phyloP scores from a whole-genome alignment of 35 echinoderm and acorn worm species.

The Hemicentrotus pulcherrimus region DNA sequence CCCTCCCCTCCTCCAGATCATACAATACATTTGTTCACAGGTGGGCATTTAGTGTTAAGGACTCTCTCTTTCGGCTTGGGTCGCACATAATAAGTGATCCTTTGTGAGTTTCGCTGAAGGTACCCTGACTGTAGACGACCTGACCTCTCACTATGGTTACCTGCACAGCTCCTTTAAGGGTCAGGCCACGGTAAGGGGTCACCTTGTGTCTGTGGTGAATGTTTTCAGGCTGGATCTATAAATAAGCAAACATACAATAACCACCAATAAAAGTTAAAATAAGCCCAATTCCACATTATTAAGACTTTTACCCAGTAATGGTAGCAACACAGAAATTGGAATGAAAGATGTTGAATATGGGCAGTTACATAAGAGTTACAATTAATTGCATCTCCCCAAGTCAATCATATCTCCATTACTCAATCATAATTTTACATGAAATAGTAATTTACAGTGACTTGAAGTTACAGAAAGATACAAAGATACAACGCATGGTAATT shows the following conservation, averaged over 20 bases:
- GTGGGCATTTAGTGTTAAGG: not conserved
- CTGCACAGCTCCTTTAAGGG: conserved; percentile 57
- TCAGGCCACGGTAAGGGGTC: conserved; percentile 57
- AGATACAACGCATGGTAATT: no score
- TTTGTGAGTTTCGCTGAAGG: not conserved
- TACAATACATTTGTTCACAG: not conserved
- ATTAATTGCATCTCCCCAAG: no score
- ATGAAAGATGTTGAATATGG: no score
- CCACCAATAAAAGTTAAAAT: not conserved
- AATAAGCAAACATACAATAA: not conserved
- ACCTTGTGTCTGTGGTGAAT: conserved; percentile 66
- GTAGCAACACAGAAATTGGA: no score
- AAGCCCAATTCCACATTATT: no score
- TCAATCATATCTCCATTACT: no score
- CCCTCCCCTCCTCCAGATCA: no score
- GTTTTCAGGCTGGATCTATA: conserved; percentile 47
- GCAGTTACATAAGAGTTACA: no score
- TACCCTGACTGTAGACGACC: conserved; percentile 50
- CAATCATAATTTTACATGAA: no score
- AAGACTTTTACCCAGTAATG: no score
- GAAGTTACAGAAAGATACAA: no score
- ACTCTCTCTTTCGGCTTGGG: not conserved
- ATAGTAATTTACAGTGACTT: no score
- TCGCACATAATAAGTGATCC: conserved; percentile 56
- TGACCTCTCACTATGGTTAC: conserved; percentile 58